Evolutionary conservation across 2,888 invertebrate species (phyloP).

Genomic region (Diaperis boleti): DNA sequence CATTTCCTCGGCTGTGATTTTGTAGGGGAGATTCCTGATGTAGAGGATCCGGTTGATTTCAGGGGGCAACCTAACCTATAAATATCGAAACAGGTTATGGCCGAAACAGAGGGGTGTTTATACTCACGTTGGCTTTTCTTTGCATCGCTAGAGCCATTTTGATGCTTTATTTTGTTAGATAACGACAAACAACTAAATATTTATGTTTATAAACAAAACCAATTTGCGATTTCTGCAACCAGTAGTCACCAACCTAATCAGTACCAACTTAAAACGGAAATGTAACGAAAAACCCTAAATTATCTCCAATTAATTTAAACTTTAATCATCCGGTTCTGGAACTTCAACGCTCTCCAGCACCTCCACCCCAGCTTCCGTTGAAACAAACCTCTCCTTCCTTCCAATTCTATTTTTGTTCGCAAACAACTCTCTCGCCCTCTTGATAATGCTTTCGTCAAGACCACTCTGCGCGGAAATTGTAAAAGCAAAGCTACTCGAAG

Average conservation of each 20-base stretch:
- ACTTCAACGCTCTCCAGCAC: conserved; percentile 15
- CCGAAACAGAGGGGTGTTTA: background rate
- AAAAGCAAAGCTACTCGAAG: conserved; percentile 75
- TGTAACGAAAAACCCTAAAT: conserved; percentile 68
- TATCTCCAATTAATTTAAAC: no score
- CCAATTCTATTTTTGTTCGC: conserved; percentile 33
- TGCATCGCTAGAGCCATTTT: conserved; percentile 80
- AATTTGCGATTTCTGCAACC: background rate
- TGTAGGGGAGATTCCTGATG: conserved; percentile 97
- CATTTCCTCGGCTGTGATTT: conserved; percentile 99
- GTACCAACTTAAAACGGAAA: conserved; percentile 1
- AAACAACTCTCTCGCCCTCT: conserved; percentile 69
- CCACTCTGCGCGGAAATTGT: conserved; percentile 75
- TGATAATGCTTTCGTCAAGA: conserved; percentile 67
- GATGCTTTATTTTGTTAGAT: no score
- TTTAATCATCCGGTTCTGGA: conserved; percentile 52
- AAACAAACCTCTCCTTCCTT: background rate
- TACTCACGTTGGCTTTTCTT: conserved; percentile 80
- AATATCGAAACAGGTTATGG: conserved; percentile 46
- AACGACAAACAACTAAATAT: no score
- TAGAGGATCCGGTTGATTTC: conserved; percentile 98
- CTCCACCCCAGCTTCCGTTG: background rate
- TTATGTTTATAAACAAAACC: background rate
- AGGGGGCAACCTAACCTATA: conserved; percentile 94
- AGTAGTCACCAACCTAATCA: conserved; percentile 2